Conservation (phyloP, 2,888 invertebrate genomes). For the Iselma pallidipennis region DNA sequence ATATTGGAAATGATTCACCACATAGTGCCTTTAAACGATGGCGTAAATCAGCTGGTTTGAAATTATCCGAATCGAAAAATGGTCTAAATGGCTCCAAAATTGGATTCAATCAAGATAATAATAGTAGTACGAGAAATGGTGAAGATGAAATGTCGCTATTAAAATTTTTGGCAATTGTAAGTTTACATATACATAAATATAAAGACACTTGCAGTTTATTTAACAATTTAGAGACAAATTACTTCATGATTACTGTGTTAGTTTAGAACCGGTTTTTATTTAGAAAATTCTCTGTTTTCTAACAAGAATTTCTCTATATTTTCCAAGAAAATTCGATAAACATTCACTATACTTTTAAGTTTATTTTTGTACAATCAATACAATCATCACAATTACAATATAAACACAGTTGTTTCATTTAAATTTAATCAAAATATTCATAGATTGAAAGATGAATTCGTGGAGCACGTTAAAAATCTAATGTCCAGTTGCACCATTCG, state of each 20-base stretch:
- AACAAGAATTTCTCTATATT: background rate
- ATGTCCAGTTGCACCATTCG: too few species aligned
- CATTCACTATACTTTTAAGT: too few species aligned
- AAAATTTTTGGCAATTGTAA: conserved; percentile 81
- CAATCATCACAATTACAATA: too few species aligned
- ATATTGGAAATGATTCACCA: conserved; percentile 43
- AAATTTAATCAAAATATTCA: too few species aligned
- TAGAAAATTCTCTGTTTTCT: background rate
- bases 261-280: background rate
- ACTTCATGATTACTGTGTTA: background rate
- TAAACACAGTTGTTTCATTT: too few species aligned
- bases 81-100: conserved; percentile 31
- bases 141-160: conserved; percentile 61
- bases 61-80: conserved; percentile 38
- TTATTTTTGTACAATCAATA: too few species aligned
- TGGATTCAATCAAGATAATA: conserved; percentile 19
- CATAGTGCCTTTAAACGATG: conserved; percentile 53
- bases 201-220: too few species aligned
- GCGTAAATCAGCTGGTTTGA: conserved; percentile 43
- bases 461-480: too few species aligned
- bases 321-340: background rate
- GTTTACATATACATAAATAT: conserved; percentile 57
- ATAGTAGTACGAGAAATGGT: conserved; percentile 29
- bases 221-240: too few species aligned
- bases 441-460: too few species aligned